phyloP scores from a whole-genome alignment of 2,113 vertebrate species.

The Sebastes fasciatus region DNA sequence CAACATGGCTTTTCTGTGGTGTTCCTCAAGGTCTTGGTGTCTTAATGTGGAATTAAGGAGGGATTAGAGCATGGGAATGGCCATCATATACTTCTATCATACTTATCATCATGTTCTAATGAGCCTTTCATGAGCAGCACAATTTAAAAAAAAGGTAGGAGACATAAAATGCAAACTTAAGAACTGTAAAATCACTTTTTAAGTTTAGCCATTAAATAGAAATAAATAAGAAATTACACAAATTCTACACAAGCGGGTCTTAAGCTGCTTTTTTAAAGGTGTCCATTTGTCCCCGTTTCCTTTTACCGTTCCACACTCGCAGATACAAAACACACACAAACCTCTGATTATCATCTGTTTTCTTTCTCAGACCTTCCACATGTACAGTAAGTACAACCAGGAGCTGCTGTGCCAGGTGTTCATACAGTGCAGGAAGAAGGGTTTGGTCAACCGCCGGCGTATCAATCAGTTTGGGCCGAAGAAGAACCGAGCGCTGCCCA shows the following conservation, averaged over 20 bases:
- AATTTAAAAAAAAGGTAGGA: too few relatives aligned
- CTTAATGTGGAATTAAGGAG: too few relatives aligned
- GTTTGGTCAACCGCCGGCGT: slow-evolving; percentile 93
- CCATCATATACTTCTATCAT: too few relatives aligned
- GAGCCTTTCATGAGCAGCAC: too few relatives aligned
- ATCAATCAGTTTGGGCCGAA: slow-evolving; percentile 87
- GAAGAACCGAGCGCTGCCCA: slow-evolving; percentile 92
- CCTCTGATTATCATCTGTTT: not conserved
- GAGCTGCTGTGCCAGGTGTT: slow-evolving; percentile 90
- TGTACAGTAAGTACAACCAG: slow-evolving; percentile 90
- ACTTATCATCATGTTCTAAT: too few relatives aligned
- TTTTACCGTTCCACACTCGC: not conserved
- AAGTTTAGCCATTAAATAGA: not conserved
- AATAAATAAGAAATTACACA: not conserved
- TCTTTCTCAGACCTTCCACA: slow-evolving; percentile 87
- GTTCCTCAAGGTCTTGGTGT: too few relatives aligned
- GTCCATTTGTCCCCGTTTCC: not conserved
- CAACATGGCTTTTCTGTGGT: too few relatives aligned
- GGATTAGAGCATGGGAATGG: too few relatives aligned
- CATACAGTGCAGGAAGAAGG: slow-evolving; percentile 87
- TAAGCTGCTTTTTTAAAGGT: not conserved
- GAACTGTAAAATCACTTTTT: not conserved
- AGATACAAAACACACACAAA: not conserved
- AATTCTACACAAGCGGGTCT: not conserved
- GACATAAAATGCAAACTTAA: not conserved